Evolutionary conservation across 1,140 invertebrate genomes (phyloP).

Genomic region (Gryllus bimaculatus): DNA sequence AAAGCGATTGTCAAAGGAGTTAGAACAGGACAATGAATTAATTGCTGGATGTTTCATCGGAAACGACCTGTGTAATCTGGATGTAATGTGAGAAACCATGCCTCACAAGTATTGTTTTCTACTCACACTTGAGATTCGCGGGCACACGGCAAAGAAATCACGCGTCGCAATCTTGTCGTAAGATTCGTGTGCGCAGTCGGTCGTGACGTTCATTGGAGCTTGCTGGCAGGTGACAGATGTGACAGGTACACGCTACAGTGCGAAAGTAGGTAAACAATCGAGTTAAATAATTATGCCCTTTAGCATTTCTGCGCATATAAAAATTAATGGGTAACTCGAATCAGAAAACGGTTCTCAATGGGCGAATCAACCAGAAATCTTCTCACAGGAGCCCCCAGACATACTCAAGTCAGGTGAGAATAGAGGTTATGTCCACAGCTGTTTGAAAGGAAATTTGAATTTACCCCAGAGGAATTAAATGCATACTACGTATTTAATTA

Average conservation of each 20-base stretch:
- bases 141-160: too few species aligned
- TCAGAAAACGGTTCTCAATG: background rate
- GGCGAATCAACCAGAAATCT: background rate
- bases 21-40: too few species aligned
- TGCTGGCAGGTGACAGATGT: background rate
- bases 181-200: too few species aligned
- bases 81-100: too few species aligned
- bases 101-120: too few species aligned
- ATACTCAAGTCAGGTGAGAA: slow-evolving; percentile 14
- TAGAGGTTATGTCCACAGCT: background rate
- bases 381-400: background rate
- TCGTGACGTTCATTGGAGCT: too few species aligned
- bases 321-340: slow-evolving; percentile 17
- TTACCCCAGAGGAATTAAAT: background rate
- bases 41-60: too few species aligned
- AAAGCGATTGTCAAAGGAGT: too few species aligned
- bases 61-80: too few species aligned
- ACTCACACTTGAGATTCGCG: too few species aligned
- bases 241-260: background rate
- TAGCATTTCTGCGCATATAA: background rate
- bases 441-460: background rate
- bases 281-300: background rate
- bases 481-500: background rate
- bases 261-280: background rate
- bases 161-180: too few species aligned